phyloP scores from a whole-genome alignment of 1,140 invertebrate genomes.

The Lepidotrigona ventralis region DNA sequence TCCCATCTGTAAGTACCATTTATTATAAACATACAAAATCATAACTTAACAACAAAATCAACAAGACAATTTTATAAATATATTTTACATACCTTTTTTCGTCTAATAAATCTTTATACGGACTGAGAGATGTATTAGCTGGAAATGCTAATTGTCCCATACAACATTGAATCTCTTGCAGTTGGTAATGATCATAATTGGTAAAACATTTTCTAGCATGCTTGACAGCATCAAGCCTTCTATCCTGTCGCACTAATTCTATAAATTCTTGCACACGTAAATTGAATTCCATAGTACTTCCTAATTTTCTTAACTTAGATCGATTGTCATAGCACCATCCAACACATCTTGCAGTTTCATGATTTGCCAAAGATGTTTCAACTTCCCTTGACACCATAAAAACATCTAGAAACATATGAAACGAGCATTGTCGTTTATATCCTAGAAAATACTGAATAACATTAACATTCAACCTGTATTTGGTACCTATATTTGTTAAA shows the following conservation, averaged over 20 bases:
- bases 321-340: constrained; percentile 98
- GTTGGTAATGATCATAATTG: constrained; percentile 91
- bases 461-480: neutral
- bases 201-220: constrained; percentile 97
- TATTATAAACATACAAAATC: constrained; percentile 16
- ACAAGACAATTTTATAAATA: constrained; percentile 15
- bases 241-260: constrained; percentile 93
- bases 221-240: constrained; percentile 93
- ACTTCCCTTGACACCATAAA: constrained; percentile 95
- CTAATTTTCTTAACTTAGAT: constrained; percentile 96
- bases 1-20: constrained; percentile 84
- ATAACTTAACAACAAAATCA: neutral
- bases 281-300: constrained; percentile 95
- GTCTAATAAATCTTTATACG: constrained; percentile 86
- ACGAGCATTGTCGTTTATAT: neutral
- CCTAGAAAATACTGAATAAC: neutral
- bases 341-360: constrained; percentile 94
- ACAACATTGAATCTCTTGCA: constrained; percentile 93
- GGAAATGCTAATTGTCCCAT: constrained; percentile 98
- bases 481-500: constrained; percentile 94
- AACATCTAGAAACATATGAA: constrained; percentile 85
- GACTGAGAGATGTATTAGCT: constrained; percentile 86
- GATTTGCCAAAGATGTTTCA: constrained; percentile 87
- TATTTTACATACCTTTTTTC: constrained; percentile 78
- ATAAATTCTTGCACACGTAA: constrained; percentile 96